Conservation (phyloP, 2,797 vertebrate genomes). For the Liasis olivaceus region DNA sequence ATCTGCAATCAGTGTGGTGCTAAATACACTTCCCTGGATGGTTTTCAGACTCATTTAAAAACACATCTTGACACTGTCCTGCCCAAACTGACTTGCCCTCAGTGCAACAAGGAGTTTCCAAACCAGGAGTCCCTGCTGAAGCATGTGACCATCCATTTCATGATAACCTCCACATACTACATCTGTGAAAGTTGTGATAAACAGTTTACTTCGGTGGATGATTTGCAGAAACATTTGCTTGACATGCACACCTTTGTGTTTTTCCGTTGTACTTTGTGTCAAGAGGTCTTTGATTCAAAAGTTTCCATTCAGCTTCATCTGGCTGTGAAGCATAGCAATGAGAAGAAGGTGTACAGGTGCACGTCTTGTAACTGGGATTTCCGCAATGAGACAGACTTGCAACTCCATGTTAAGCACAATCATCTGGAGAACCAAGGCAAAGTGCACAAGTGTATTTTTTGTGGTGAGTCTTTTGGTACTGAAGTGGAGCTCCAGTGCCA, state of each 20-base stretch:
- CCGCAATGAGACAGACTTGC: slow-evolving; percentile 91
- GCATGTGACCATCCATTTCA: slow-evolving; percentile 96
- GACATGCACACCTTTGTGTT: slow-evolving; percentile 99
- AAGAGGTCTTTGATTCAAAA: slow-evolving; percentile 97
- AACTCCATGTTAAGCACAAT: slow-evolving; percentile 96
- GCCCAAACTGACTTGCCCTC: slow-evolving; percentile 92
- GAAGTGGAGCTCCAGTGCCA: slow-evolving; percentile 99
- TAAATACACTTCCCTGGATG: slow-evolving; percentile 93
- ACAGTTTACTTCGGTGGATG: slow-evolving; percentile 96
- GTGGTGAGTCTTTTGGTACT: slow-evolving; percentile 93
- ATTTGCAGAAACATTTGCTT: slow-evolving; percentile 95
- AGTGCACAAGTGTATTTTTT: slow-evolving; percentile 96
- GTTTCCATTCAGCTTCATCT: slow-evolving; percentile 97
- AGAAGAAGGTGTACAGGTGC: slow-evolving; percentile 96
- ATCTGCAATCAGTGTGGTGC: slow-evolving; percentile 99
- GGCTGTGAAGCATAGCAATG: slow-evolving; percentile 97
- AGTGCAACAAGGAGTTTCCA: slow-evolving; percentile 98
- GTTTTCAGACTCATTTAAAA: slow-evolving; percentile 98
- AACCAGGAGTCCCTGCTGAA: slow-evolving; percentile 95
- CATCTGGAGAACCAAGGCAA: slow-evolving; percentile 96
- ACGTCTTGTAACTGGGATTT: slow-evolving; percentile 99
- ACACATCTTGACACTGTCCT: slow-evolving; percentile 93
- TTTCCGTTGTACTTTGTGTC: slow-evolving; percentile 97
- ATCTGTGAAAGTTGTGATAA: slow-evolving; percentile 99
- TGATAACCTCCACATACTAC: slow-evolving; percentile 95